Conservation (phyloP, 1,140 invertebrate genomes). For the Trichonephila clavipes region DNA sequence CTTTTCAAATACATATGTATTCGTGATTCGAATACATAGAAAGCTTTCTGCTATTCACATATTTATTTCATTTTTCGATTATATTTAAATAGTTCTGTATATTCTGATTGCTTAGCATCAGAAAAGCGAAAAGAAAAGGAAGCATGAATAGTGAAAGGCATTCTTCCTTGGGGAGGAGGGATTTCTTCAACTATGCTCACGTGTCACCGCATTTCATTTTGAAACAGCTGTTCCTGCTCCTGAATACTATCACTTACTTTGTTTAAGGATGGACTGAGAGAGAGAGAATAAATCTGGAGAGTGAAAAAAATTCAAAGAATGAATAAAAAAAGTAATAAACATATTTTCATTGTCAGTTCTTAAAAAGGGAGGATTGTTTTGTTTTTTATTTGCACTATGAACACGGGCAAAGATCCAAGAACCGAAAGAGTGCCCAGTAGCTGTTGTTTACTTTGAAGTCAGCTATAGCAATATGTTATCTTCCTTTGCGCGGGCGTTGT, state of each 20-base stretch:
- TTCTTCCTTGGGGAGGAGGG: background rate
- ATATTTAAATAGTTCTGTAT: too few species aligned
- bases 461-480: background rate
- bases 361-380: constrained; percentile 43
- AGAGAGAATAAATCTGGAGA: constrained; percentile 29
- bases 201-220: constrained; percentile 10
- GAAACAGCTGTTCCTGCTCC: constrained; percentile 31
- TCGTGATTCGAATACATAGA: too few species aligned
- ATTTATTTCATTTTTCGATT: too few species aligned
- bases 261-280: constrained; percentile 18
- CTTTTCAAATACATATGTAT: too few species aligned
- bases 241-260: constrained; percentile 36
- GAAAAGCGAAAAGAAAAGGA: too few species aligned
- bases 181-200: background rate
- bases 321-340: background rate
- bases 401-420: constrained; percentile 50
- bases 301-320: too few species aligned
- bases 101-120: too few species aligned
- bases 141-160: too few species aligned
- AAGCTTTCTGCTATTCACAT: too few species aligned
- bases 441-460: constrained; percentile 45
- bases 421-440: constrained; percentile 45
- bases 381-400: background rate
- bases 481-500: constrained; percentile 64
- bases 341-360: constrained; percentile 36